Conservation (phyloP, 2,113 vertebrate genomes). For the Lophius piscatorius region DNA sequence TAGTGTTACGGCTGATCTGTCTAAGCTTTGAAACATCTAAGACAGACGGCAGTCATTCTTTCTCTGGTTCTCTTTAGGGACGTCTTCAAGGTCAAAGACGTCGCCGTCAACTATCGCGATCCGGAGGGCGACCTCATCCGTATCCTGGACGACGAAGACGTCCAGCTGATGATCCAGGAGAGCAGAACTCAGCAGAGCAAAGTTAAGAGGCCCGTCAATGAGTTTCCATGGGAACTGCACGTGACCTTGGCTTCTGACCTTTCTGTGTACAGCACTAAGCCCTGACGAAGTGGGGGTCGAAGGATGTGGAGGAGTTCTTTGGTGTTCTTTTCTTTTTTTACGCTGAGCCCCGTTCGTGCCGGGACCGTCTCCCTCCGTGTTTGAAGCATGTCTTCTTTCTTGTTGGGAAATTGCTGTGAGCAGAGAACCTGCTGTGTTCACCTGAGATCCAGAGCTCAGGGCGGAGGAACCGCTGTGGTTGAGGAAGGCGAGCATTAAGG, state of each 20-base stretch:
- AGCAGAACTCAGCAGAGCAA: slow-evolving; percentile 63
- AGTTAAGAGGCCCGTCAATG: slow-evolving; percentile 80
- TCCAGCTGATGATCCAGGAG: slow-evolving; percentile 86
- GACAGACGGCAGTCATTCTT: no score
- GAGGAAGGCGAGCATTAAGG: no score
- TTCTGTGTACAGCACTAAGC: slow-evolving; percentile 81
- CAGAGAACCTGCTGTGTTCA: no score
- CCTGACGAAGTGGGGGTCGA: no score
- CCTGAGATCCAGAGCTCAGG: not conserved
- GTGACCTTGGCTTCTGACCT: slow-evolving; percentile 84
- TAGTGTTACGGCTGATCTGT: no score
- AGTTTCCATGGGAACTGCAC: slow-evolving; percentile 89
- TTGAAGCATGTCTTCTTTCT: not conserved
- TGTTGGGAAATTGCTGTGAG: not conserved
- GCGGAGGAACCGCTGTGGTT: no score
- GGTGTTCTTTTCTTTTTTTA: not conserved
- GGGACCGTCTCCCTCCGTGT: no score
- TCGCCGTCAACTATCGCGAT: slow-evolving; percentile 90
- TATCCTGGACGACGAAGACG: slow-evolving; percentile 86
- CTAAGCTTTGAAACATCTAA: no score
- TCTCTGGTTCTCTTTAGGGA: slow-evolving; percentile 78
- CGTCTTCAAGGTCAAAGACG: slow-evolving; percentile 84
- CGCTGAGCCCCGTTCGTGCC: no score
- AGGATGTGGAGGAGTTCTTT: not conserved
- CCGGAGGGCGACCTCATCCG: slow-evolving; percentile 88